Percentiles rank a stretch among this genome's conserved stretches.
Evolutionary conservation across 1,140 invertebrate species (phyloP).

Genomic region (Plodia interpunctella): DNA sequence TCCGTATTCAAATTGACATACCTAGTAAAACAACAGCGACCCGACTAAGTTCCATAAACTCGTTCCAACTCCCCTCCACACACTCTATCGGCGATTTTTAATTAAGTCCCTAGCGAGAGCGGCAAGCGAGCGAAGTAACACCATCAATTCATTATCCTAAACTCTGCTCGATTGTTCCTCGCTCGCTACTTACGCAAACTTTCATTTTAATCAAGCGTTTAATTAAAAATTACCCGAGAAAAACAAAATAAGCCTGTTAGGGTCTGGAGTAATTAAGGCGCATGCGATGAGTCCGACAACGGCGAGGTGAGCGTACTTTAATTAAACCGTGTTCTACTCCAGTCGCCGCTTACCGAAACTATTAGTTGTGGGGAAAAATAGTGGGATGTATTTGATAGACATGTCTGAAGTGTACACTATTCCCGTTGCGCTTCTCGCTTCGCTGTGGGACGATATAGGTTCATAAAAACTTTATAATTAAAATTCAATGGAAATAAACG

Average conservation of each 20-base stretch:
- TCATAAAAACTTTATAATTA: too few relatives aligned
- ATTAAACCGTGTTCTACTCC: conserved; percentile 65
- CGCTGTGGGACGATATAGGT: too few relatives aligned
- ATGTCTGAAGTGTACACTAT: too few relatives aligned
- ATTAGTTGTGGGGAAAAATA: conserved; percentile 54
- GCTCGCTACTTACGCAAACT: conserved; percentile 76
- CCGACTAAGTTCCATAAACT: conserved; percentile 71
- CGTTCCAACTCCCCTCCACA: conserved; percentile 71
- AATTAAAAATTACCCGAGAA: conserved; percentile 78
- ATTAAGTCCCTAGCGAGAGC: conserved; percentile 73
- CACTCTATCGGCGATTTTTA: conserved; percentile 76
- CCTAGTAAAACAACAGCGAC: conserved; percentile 71
- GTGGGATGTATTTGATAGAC: neutral
- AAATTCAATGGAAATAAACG: too few relatives aligned
- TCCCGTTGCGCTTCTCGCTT: too few relatives aligned
- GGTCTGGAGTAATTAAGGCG: conserved; percentile 74
- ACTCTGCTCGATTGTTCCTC: conserved; percentile 74
- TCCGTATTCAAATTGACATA: conserved; percentile 75
- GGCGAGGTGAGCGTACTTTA: conserved; percentile 51
- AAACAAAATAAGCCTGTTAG: conserved; percentile 76
- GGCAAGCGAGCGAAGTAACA: conserved; percentile 71
- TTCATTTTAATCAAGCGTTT: conserved; percentile 78
- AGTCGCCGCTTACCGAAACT: conserved; percentile 58
- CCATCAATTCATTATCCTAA: conserved; percentile 77
- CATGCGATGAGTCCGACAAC: conserved; percentile 68